A percentile compares a stretch with the other conserved stretches of the same genome.
phyloP scores from a whole-genome alignment of 2,888 invertebrate genomes.

The Apotomis turbidana region DNA sequence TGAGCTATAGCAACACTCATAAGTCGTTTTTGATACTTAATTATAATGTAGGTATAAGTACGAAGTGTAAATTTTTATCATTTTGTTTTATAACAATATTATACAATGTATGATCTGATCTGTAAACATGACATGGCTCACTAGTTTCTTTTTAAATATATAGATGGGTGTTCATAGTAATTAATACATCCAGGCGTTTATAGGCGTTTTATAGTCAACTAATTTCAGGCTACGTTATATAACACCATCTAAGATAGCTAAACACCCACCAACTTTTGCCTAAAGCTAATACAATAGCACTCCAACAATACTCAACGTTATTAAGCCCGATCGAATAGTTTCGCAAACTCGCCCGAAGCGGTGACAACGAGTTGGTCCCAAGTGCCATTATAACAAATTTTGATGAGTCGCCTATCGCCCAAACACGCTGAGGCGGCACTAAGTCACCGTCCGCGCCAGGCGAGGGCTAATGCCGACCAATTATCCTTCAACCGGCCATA shows the following conservation, averaged over 20 bases:
- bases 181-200: too few relatives aligned
- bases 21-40: too few relatives aligned
- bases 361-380: constrained; percentile 28
- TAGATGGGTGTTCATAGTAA: too few relatives aligned
- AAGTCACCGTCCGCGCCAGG: constrained; percentile 56
- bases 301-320: constrained; percentile 12
- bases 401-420: constrained; percentile 29
- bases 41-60: too few relatives aligned
- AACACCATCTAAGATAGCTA: background rate
- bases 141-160: too few relatives aligned
- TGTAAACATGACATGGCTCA: too few relatives aligned
- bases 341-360: constrained; percentile 22
- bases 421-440: constrained; percentile 46
- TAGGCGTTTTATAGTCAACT: too few relatives aligned
- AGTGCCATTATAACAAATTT: constrained; percentile 37
- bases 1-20: too few relatives aligned
- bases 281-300: constrained; percentile 9
- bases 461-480: constrained; percentile 44
- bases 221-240: background rate
- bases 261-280: background rate
- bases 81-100: too few relatives aligned
- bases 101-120: too few relatives aligned
- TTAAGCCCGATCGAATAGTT: constrained; percentile 32
- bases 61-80: too few relatives aligned
- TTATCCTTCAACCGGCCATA: constrained; percentile 41